Base-by-base conservation (phyloP, 2,113 vertebrate genomes). In the Ptilorrhoa leucosticta region DNA sequence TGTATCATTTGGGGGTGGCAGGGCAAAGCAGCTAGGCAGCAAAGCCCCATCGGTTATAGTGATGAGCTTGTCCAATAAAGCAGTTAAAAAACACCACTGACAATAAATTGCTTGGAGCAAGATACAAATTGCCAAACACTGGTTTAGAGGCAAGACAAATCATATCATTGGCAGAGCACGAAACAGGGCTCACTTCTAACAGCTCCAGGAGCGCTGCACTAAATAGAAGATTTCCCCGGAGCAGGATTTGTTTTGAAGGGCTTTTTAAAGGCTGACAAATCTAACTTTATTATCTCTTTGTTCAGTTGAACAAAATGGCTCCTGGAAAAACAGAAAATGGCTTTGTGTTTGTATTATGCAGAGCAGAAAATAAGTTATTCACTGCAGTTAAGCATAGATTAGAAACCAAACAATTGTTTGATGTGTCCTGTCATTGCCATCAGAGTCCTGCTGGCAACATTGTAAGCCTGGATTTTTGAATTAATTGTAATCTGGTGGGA, bases 241-340 rank as follows among this genome's bases (percentile, higher is more conserved):
- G 95, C 93, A 65, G 85, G 77, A 63, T 97, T 95, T 93, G 87
- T 94, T 94, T 92, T 93, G 84, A 95, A 96, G 83, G 79, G 82
- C 84, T 94, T 92, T 86, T 94, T 91, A 92, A 94, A 91, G 78
- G 56, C 73, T 91, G 90, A 94, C 94, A 95, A 86, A 94, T 90
- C 69, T 93, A 94, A 92, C 89, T 95, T 86, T 76, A 78, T 96
- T 93, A 88, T 91, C 70, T 94, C 82, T 80, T 87, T 69, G 79
- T 93, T 90, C 70, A 85, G 1, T 35, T 75, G 89, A 91, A 91
- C 87, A 83, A 83, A 96, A 89, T 0, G 3, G 68, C 84, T 88
- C 60, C 81, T 83, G 70, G 95, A 92, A 94, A 77, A 94, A 66
- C 58, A 54, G 72, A 77, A 17, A 50, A 9, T 1, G 5, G 47